Evolutionary conservation across 2,113 vertebrate species (phyloP), one percentile per base, ranked within the genome.

Genomic region (Phaethornis superciliosus): DNA sequence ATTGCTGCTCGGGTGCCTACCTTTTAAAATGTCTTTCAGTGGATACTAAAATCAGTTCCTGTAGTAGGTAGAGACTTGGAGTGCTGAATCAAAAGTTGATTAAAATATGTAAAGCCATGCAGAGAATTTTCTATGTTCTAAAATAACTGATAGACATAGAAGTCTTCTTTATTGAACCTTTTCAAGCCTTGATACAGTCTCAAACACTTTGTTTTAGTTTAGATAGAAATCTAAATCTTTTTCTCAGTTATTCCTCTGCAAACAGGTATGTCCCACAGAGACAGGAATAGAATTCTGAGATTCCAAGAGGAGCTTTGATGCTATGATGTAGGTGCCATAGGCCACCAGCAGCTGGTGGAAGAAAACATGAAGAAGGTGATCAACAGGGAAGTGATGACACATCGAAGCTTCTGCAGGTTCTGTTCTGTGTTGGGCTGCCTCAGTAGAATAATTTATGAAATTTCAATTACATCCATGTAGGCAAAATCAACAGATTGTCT

Each of bases 41-140:
- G 35, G 3, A 27, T 64, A 33, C 40, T 95, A 75, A 91, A 74
- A 96, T 88, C 77, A 94, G 63, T 91, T 56, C 70, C 70, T 67
- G 32, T 71, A 76, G 6, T 83, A 84, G 0, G 67, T 56, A 42
- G 68, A 70, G 60, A 78, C 75, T 63, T 74, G 44, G 27, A 91
- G 17, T 90, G 42, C 76, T 83, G 69, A 58, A 90, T 93, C 76
- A 71, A 83, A 96, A 89, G 76, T 35, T 47, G 15, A 72, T 93
- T 93, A 86, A 94, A 95, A 69, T 81, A 83, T 69, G 93, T 68
- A 83, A 21, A 2, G 0, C 16, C 3, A 1, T 4, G 33, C 37
- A 68, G 44, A 12, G 88, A 54, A 63, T 91, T 68, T 88, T 91
- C 27, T 64, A 0, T 2, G 2, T 19, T 89, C 63, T 91, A 8